These are phyloP conservation scores for Eubucco bourcierii DNA, from an alignment of 2,113 vertebrate species.

Conservation along the genomic window DNA sequence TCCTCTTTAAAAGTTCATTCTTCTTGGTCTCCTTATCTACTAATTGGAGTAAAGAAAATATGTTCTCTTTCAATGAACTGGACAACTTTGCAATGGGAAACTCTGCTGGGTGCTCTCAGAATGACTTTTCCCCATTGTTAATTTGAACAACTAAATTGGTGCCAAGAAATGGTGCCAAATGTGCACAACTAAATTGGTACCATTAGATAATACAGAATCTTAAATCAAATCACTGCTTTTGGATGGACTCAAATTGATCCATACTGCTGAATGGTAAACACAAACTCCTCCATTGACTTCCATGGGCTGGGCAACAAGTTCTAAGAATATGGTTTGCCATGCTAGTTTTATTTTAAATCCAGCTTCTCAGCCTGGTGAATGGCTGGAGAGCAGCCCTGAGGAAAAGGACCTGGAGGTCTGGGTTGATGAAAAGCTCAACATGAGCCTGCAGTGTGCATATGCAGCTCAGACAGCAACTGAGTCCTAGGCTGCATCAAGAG, in stretches of 20 bases:
- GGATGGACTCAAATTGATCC: not conserved
- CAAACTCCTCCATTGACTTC: not conserved
- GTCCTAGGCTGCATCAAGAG: too few species aligned
- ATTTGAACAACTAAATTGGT: not conserved
- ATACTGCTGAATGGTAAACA: not conserved
- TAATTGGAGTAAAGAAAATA: not conserved
- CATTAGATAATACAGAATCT: not conserved
- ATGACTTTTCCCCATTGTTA: not conserved
- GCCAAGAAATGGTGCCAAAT: not conserved
- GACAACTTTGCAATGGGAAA: not conserved
- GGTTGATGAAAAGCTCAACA: too few species aligned
- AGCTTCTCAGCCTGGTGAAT: not conserved
- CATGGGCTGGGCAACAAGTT: not conserved
- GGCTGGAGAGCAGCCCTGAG: too few species aligned
- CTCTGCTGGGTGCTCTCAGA: not conserved
- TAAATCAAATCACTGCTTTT: not conserved
- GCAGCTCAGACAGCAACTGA: too few species aligned
- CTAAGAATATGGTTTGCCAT: not conserved
- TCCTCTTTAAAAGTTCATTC: not conserved
- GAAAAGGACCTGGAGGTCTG: too few species aligned
- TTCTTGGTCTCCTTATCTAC: not conserved
- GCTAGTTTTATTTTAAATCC: not conserved
- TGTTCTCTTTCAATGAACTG: not conserved
- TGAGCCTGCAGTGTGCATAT: too few species aligned
- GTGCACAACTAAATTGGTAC: not conserved